Percentiles rank a stretch among this genome's conserved stretches.
These are phyloP conservation scores for Spilosoma lubricipeda DNA, from an alignment of 2,888 invertebrate genomes.

Conservation along the genomic window DNA sequence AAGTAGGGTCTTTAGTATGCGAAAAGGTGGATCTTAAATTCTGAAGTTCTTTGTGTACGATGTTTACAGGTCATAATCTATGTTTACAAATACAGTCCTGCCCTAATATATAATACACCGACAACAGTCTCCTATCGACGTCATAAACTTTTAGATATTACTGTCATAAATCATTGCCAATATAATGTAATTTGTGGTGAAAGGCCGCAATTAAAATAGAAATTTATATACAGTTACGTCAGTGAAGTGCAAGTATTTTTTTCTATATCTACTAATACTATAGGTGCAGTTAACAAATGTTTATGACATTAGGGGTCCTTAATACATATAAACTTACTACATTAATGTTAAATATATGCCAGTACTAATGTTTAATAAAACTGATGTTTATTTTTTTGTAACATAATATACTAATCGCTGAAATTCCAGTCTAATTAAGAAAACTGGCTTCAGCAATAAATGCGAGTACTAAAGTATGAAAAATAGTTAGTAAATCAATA, in stretches of 20 bases:
- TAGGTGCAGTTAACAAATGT: background rate
- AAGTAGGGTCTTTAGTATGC: background rate
- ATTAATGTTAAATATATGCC: no score
- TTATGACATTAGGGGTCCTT: background rate
- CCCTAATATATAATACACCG: background rate
- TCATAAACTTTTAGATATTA: slow-evolving; percentile 3
- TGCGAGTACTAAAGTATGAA: no score
- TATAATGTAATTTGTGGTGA: background rate
- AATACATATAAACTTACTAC: no score
- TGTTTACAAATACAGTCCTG: background rate
- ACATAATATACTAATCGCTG: no score
- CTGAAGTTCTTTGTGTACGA: no score
- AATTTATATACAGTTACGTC: background rate
- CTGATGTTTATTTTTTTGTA: no score
- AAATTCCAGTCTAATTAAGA: no score
- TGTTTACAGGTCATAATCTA: no score
- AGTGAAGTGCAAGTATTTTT: background rate
- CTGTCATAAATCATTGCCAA: background rate
- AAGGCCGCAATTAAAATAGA: background rate
- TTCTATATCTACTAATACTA: background rate
- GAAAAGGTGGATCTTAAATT: no score
- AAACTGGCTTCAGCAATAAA: no score
- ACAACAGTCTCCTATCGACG: background rate
- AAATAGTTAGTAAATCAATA: no score
- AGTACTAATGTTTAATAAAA: no score